A percentile compares a stretch with the other conserved stretches of the same genome.
These are phyloP conservation scores for Phyllostomus discolor DNA, from an alignment of 2,113 vertebrate species.

Conservation along the genomic window DNA sequence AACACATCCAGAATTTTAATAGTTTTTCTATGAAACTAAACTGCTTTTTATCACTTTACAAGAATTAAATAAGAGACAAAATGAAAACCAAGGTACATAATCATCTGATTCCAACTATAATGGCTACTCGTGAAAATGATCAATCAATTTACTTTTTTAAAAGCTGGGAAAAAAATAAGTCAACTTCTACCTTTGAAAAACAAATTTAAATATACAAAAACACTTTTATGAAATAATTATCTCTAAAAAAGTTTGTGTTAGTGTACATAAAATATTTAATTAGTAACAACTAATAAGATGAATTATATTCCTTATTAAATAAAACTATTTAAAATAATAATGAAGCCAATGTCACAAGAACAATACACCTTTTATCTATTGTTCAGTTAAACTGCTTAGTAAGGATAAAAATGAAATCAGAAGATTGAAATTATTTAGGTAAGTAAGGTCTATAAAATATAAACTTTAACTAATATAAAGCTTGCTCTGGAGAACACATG, in stretches of 20 bases:
- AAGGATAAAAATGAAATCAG: conserved; percentile 51
- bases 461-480: conserved; percentile 44
- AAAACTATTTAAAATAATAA: conserved; percentile 49
- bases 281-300: conserved; percentile 55
- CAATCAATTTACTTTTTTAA: conserved; percentile 49
- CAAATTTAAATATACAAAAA: conserved; percentile 40
- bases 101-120: conserved; percentile 45
- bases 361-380: conserved; percentile 52
- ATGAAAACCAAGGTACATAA: conserved; percentile 64
- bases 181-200: conserved; percentile 36
- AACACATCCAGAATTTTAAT: conserved; percentile 93
- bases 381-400: conserved; percentile 17
- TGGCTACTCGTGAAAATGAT: conserved; percentile 28
- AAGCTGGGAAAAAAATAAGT: conserved; percentile 21
- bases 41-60: conserved; percentile 71
- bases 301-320: conserved; percentile 36
- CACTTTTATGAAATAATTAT: conserved; percentile 58
- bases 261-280: conserved; percentile 29
- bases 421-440: conserved; percentile 58
- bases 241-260: conserved; percentile 9
- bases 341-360: conserved; percentile 28
- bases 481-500: conserved; percentile 44
- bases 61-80: conserved; percentile 65
- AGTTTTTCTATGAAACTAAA: conserved; percentile 80
- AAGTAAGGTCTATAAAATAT: conserved; percentile 47